Evolutionary conservation across 30 jellyfish, hydroid and myxozoan species (phyloP).

Genomic region (Pseudorhiza aurosa): DNA sequence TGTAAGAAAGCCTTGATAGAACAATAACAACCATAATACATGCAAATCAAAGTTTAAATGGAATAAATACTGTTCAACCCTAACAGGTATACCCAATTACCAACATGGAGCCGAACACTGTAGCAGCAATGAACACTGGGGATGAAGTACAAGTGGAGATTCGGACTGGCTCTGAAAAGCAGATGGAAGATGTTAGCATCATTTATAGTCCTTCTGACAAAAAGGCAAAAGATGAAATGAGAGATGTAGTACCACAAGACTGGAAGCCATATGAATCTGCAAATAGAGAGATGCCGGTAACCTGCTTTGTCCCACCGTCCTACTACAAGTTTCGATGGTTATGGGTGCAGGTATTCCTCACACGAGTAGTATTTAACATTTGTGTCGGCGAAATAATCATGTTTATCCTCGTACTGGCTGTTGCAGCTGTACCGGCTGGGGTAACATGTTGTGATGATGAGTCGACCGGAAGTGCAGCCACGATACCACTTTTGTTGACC

Average conservation of each 20-base stretch:
- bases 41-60: no score
- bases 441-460: slow-evolving; percentile 48
- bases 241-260: slow-evolving; percentile 1
- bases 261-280: slow-evolving; percentile 64
- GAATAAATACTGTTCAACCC: no score
- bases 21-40: no score
- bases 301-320: slow-evolving; percentile 54
- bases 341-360: slow-evolving; percentile 62
- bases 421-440: slow-evolving; percentile 59
- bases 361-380: slow-evolving; percentile 36
- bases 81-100: no score
- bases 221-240: not conserved
- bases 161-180: not conserved
- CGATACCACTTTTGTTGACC: slow-evolving; percentile 62
- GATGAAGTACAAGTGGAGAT: not conserved
- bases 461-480: slow-evolving; percentile 71
- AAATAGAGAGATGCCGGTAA: slow-evolving; percentile 50
- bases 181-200: not conserved
- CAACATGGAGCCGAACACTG: not conserved
- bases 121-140: not conserved
- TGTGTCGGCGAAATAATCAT: slow-evolving; percentile 54
- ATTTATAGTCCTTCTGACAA: not conserved
- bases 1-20: no score
- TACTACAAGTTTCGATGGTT: slow-evolving; percentile 59
- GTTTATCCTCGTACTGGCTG: slow-evolving; percentile 33